Evolutionary conservation across 1,140 invertebrate species (phyloP).

Genomic region (Babylonia areolata): DNA sequence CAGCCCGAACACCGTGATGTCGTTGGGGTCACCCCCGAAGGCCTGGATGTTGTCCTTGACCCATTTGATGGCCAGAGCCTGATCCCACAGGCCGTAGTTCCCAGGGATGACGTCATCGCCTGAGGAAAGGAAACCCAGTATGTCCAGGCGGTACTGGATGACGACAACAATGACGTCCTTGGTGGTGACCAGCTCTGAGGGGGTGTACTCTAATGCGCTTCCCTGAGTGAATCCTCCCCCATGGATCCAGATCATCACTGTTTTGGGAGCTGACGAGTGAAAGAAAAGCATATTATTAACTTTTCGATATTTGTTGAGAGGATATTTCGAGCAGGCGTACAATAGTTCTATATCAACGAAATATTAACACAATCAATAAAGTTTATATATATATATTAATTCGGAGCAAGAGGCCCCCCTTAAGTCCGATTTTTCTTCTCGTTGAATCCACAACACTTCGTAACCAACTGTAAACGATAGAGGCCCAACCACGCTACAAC

Average conservation of each 20-base stretch:
- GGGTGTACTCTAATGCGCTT: not conserved
- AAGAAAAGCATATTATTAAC: too few relatives aligned
- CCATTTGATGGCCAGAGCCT: constrained; percentile 80
- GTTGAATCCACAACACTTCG: too few relatives aligned
- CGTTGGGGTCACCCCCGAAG: constrained; percentile 63
- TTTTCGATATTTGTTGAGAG: too few relatives aligned
- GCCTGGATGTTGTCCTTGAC: constrained; percentile 71
- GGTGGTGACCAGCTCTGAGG: constrained; percentile 87
- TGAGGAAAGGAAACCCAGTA: constrained; percentile 35
- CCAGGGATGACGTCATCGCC: constrained; percentile 26
- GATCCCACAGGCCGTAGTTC: constrained; percentile 75
- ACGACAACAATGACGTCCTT: constrained; percentile 84
- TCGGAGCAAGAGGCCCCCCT: too few relatives aligned
- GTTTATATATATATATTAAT: too few relatives aligned
- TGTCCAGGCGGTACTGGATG: constrained; percentile 41
- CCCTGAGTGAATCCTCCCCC: not conserved
- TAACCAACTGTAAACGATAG: too few relatives aligned
- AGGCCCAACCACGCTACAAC: too few relatives aligned
- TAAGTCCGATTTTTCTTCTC: too few relatives aligned
- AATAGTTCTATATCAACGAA: too few relatives aligned
- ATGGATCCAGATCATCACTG: constrained; percentile 12
- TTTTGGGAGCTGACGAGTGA: not conserved
- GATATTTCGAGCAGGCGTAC: too few relatives aligned
- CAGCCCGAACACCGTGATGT: constrained; percentile 63
- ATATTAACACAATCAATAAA: too few relatives aligned